Base-by-base conservation (phyloP, 2,888 invertebrate species). In the Xylophagus ater region DNA sequence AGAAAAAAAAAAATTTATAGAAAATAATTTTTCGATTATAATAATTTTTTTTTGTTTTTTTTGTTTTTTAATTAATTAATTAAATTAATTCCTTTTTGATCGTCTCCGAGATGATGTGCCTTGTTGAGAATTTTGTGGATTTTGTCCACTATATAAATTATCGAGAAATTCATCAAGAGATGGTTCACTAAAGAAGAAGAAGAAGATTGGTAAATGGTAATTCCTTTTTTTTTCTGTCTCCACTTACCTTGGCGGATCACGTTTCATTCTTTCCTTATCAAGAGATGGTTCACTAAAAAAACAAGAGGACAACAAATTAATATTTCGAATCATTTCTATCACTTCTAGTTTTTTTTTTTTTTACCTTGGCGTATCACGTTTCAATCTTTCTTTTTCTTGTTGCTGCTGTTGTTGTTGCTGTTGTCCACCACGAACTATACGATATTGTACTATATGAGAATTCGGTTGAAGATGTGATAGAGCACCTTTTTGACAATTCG, bases 381-480 rank as follows among this genome's bases (percentile, higher is more conserved):
- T 40, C 4, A 31, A 40, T 24, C 35, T 34, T 29, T 40, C 40
- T 30, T 30, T 4, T 57, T n/a, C 55, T 28, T 56, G 57, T 33
- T 58, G 55, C 8, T 60, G 58, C 13, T 58, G 56, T 7, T 60
- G 58, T 20, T 62, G 59, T 34, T 61, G 60, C 31, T 62, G 60
- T 39, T 62, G 62, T 13, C 62, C 62, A 18, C 65, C 64, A 9
- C 64, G 58, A 23, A 65, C 65, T 50, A 65, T 65, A 28, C 65
- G 61, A 53, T 64, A 65, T 64, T 89, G 89, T 45, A 93, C 89
- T 64, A 82, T 79, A 69, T 93, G 92, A 44, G 85, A 83, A 67
- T 92, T 88, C 10, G 90, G 85, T 65, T 85, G 79, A 50, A 93
- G 71, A 66, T 92, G 90, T 18, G 64, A 59, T 26, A 65, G 47